Evolutionary conservation across 2,113 vertebrate species (phyloP).

Genomic region (Hydrochoerus hydrochaeris): DNA sequence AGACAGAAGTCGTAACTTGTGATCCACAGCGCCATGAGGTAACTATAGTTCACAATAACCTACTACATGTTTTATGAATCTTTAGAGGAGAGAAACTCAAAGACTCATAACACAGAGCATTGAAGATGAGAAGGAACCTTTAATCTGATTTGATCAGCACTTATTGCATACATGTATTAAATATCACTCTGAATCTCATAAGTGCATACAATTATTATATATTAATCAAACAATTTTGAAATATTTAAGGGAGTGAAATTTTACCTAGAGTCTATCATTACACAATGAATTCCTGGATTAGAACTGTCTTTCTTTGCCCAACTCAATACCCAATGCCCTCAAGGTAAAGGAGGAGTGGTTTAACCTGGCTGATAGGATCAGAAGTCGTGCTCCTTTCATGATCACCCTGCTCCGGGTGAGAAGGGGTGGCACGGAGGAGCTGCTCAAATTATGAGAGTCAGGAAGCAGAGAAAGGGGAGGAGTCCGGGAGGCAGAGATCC

Average conservation of each 20-base stretch:
- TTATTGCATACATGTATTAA: not conserved
- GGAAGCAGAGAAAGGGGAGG: not conserved
- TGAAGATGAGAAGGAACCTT: not conserved
- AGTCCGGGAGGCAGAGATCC: not conserved
- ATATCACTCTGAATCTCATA: not conserved
- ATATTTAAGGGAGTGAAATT: not conserved
- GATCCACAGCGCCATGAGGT: not conserved
- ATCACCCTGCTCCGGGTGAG: not conserved
- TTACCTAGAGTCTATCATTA: not conserved
- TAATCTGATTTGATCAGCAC: not conserved
- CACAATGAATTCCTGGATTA: not conserved
- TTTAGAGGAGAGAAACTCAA: not conserved
- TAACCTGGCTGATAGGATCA: not conserved
- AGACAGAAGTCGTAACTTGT: not conserved
- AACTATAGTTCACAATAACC: not conserved
- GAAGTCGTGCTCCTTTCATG: not conserved
- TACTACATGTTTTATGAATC: not conserved
- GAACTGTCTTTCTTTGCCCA: not conserved
- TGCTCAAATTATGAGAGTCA: not conserved
- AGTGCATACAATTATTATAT: not conserved
- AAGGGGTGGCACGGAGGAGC: not conserved
- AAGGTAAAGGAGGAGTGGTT: not conserved
- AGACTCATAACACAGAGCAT: not conserved
- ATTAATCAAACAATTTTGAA: not conserved
- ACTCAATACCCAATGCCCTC: not conserved